A percentile compares a stretch with the other conserved stretches of the same genome.
phyloP scores from a whole-genome alignment of 2,113 vertebrate species.

The Alligator sinensis region DNA sequence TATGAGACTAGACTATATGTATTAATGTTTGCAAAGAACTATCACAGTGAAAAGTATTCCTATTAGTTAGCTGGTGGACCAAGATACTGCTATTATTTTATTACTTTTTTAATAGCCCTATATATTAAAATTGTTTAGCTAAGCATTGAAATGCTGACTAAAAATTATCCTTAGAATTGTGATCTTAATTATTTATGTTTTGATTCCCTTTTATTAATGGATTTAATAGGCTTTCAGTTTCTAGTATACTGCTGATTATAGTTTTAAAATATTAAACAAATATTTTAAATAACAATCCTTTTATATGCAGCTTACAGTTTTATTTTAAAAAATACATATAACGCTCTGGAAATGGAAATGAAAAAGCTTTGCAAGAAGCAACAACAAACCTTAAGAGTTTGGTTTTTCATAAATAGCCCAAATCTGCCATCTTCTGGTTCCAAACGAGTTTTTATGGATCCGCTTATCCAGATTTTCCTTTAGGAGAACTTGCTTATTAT shows the following conservation, averaged over 20 bases:
- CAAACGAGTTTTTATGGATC: background rate
- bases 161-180: slow-evolving; percentile 72
- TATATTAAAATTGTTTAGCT: background rate
- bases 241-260: slow-evolving; percentile 46
- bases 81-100: background rate
- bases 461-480: background rate
- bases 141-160: slow-evolving; percentile 51
- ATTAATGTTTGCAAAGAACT: background rate
- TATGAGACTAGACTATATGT: no score
- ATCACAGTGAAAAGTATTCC: background rate
- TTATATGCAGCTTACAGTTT: slow-evolving; percentile 59
- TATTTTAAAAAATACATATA: slow-evolving; percentile 29
- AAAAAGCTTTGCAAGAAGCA: slow-evolving; percentile 67
- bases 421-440: slow-evolving; percentile 80
- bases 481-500: background rate
- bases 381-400: background rate
- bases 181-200: slow-evolving; percentile 73
- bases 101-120: background rate
- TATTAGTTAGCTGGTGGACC: background rate
- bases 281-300: slow-evolving; percentile 68
- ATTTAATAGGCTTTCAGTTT: slow-evolving; percentile 68
- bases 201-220: slow-evolving; percentile 71
- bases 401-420: slow-evolving; percentile 70
- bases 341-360: slow-evolving; percentile 65
- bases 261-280: slow-evolving; percentile 73